Evolutionary conservation across 2,797 vertebrate species (phyloP).

Genomic region (Gallinago nigripennis): DNA sequence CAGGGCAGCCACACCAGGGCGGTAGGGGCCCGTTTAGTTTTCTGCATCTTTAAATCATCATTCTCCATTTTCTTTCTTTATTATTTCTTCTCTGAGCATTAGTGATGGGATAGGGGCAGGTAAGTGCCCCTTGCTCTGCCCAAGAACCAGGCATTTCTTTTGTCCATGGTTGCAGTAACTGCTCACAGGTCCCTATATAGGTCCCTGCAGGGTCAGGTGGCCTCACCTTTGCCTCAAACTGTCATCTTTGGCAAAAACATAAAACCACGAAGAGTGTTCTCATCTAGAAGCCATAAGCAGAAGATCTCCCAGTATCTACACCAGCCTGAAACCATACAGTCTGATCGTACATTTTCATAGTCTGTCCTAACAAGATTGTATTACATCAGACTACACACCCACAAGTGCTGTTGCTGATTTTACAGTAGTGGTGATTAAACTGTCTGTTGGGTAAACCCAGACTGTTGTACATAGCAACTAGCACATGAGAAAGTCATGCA

Average conservation of each 20-base stretch:
- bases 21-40: no score
- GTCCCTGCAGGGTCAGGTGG: background rate
- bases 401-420: background rate
- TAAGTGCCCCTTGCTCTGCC: background rate
- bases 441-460: background rate
- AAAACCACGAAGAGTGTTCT: background rate
- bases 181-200: background rate
- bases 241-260: background rate
- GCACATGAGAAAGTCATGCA: background rate
- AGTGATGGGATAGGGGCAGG: no score
- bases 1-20: no score
- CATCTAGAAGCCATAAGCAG: background rate
- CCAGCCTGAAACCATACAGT: background rate
- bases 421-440: background rate
- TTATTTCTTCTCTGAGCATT: no score
- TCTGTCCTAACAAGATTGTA: background rate
- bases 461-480: background rate
- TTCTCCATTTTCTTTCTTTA: no score
- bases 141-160: background rate
- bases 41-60: no score
- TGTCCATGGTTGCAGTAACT: background rate
- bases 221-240: background rate
- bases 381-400: background rate
- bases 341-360: background rate
- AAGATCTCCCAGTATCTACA: background rate